Evolutionary conservation across 1,140 invertebrate species (phyloP), one percentile per base, ranked within the genome.

Genomic region (Gryllus bimaculatus): DNA sequence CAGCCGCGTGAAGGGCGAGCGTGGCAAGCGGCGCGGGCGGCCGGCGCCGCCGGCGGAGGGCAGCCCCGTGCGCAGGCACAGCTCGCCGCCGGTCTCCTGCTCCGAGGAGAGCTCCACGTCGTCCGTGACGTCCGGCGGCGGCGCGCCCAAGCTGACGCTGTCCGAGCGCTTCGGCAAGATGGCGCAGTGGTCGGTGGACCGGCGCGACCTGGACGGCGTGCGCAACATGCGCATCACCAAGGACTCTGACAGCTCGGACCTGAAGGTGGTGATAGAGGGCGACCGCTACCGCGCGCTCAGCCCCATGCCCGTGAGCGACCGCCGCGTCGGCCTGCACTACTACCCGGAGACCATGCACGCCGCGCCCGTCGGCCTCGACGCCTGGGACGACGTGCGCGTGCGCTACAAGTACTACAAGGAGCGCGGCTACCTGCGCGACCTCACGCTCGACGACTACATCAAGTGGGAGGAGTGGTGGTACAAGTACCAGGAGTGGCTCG

Each of bases 381-480:
- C 93, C 79, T 95, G 94, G 94, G 93, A 95, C 83, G 93, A 96
- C 83, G 93, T 95, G 0, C 87, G 93, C 77, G 93, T 95, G 7
- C 88, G 94, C 79, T 95, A 94, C 84, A 92, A 94, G 82, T 94
- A 94, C 85, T 96, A 95, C 84, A 94, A 95, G 86, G 93, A 94
- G 84, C 88, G 93, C 75, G 94, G 94, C 0, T 96, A 95, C 83
- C 86, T 96, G 48, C 86, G 94, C 47, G 92, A 93, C 82, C 87
- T 94, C 8, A 90, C 91, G 0, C 87, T 94, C 49, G 91, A 94
- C 80, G 95, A 96, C 85, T 96, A 95, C 84, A 90, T 95, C 48
- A 95, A 96, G 85, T 96, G 94, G 94, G 95, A 96, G 86, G 93
- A 95, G 85, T 96, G 95, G 95, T 96, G 94, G 94, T 95, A 95